A percentile compares a stretch with the other conserved stretches of the same genome.
These are phyloP conservation scores for Girardinichthys multiradiatus DNA, from an alignment of 2,113 vertebrate genomes.

Conservation along the genomic window DNA sequence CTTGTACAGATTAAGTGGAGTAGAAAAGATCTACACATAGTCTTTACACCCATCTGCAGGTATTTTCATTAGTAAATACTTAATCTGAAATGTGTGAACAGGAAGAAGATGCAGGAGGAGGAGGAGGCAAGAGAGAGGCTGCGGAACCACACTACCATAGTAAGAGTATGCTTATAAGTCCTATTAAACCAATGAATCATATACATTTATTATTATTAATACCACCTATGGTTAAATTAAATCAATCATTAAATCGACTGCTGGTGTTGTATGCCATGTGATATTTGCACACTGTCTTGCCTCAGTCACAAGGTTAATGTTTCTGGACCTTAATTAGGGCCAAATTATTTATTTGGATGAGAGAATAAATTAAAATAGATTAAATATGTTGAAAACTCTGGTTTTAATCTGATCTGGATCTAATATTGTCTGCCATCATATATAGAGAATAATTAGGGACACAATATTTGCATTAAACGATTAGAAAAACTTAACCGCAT, in stretches of 20 bases:
- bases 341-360: too few relatives aligned
- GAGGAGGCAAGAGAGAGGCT: constrained; percentile 89
- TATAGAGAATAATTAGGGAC: neutral
- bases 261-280: neutral
- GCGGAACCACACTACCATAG: constrained; percentile 85
- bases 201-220: neutral
- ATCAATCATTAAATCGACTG: neutral
- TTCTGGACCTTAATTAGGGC: too few relatives aligned
- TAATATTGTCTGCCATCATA: neutral
- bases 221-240: neutral
- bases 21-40: neutral
- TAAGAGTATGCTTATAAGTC: too few relatives aligned
- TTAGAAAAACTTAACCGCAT: neutral
- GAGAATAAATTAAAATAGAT: too few relatives aligned
- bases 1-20: neutral
- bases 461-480: neutral
- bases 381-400: too few relatives aligned
- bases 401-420: neutral
- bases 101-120: constrained; percentile 93
- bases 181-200: neutral
- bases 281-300: too few relatives aligned
- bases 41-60: neutral
- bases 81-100: constrained; percentile 57
- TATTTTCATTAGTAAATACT: neutral
- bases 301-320: neutral